Evolutionary conservation across 2,113 vertebrate genomes (phyloP), one percentile per base, ranked within the genome.

Genomic region (Syngnathus scovelli): DNA sequence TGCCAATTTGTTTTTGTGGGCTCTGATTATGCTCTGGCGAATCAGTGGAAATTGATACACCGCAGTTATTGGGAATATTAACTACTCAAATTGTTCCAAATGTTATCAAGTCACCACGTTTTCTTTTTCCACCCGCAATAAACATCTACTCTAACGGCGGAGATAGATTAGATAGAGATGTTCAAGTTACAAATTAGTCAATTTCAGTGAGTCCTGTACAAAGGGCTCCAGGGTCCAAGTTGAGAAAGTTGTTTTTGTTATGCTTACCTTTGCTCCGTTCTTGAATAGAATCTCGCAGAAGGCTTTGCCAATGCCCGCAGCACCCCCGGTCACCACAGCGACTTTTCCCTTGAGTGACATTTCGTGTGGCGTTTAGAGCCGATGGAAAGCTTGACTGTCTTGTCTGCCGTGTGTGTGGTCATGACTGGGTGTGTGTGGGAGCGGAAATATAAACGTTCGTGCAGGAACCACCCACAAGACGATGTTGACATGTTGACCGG

Each of bases 321-420:
- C 87, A 1, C 78, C 90, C 52, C 90, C 90, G 1, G 89, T 90
- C 69, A 91, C 83, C 0, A 88, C 63, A 0, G 85, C 89, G 0
- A 18, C 21, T 76, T 86, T 86, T 0, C 76, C 78, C 0, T 9
- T 5, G 1, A 89, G 2, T 3, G 79, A 67, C 88, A 89, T 89
- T 19, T 11, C 51, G 49, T 1, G 13, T 19, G 61, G 6, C 7
- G 27, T 33, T 33, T 2, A 33, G 27, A 33, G 8, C 62, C 7
- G 61, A 3, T 49, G 12, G 18, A 61, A 61, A 61, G 11, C 12
- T 19, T 23, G 36, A 8, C 1, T 39, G 37, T 61, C 55, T 36
- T 18, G 27, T 36, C 15, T 36, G 55, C 6, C 27, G 52, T 36
- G 54, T 16, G 23, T 6, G 55, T 2, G 55, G 0, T 33, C 13